Base-by-base conservation (phyloP, 2,113 vertebrate genomes). In the Cnemophilus loriae region DNA sequence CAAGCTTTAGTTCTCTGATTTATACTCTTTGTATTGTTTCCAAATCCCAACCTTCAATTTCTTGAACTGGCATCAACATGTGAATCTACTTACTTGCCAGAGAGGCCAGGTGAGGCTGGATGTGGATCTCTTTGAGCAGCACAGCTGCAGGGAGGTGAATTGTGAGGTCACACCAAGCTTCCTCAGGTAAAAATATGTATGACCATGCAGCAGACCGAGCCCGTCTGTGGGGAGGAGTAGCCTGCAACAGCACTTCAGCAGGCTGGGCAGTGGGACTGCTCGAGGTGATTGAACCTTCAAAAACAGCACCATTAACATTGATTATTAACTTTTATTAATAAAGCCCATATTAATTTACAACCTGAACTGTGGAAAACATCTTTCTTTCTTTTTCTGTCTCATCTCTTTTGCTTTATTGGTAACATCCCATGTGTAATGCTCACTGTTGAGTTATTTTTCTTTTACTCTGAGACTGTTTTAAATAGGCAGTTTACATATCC, bases 121-220 rank as follows among this genome's bases (percentile, higher is more conserved):
- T 99, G 94, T 99, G 99, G 82, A 99, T 99, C 97, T 99, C 99
- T 79, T 99, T 99, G 22, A 99, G 98, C 78, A 99, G 97, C 67
- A 99, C 99, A 1, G 99, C 99, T 10, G 99, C 99, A 1, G 99
- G 99, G 23, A 99, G 99, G 95, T 99, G 99, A 95, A 99, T 99
- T 1, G 99, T 99, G 64, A 99, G 99, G 96, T 99, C 99, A 22
- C 99, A 99, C 99, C 99, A 99, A n/a, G 99, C 99, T 95, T 99
- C 99, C 95, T 99, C 99, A 0, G 99, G 99, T 57, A 99, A 93
- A 95, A 99, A 99, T 94, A 99, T 99, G 78, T 99, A 99, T 1
- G 99, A 99, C 99, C 99, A 99, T 0, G 99, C 99, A 2, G 99
- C 99, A 33, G 99, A 99, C 5, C 99, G 98, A 14, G 99, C 99